Percentiles rank a stretch among this genome's conserved stretches.
These are phyloP conservation scores for Troides oblongomaculatus DNA, from an alignment of 2,888 invertebrate genomes.

Conservation along the genomic window DNA sequence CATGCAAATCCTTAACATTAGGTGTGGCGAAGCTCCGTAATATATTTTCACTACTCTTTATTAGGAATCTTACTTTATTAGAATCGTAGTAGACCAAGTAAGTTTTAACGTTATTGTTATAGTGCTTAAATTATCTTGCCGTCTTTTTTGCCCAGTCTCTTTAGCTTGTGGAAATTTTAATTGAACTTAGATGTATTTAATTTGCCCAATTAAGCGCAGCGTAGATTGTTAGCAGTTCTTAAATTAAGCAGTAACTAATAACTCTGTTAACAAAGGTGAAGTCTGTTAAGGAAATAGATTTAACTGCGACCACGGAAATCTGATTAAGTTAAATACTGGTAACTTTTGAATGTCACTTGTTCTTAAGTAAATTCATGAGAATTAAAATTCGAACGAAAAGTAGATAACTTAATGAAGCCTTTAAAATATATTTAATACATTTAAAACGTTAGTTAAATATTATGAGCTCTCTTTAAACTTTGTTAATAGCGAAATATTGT, in stretches of 20 bases:
- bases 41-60: conserved; percentile 28
- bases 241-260: conserved; percentile 58
- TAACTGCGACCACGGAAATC: conserved; percentile 65
- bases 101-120: conserved; percentile 17
- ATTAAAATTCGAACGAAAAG: conserved; percentile 46
- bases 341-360: conserved; percentile 68
- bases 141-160: conserved; percentile 24
- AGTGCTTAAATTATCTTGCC: not conserved
- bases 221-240: conserved; percentile 56
- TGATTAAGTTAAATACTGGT: conserved; percentile 67
- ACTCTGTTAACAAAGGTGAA: conserved; percentile 64
- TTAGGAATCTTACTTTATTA: conserved; percentile 31
- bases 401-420: conserved; percentile 39
- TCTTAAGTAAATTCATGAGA: conserved; percentile 54
- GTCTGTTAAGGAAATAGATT: conserved; percentile 68
- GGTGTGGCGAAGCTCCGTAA: conserved; percentile 33
- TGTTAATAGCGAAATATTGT: conserved; percentile 7
- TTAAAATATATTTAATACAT: conserved; percentile 7
- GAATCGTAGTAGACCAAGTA: conserved; percentile 19
- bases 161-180: conserved; percentile 35
- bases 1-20: conserved; percentile 71
- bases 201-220: conserved; percentile 54
- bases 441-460: not conserved
- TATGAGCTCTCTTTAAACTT: too few relatives aligned
- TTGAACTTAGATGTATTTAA: conserved; percentile 39